Base-by-base conservation (phyloP, 1,140 invertebrate genomes). In the Scaptodrosophila lebanonensis region DNA sequence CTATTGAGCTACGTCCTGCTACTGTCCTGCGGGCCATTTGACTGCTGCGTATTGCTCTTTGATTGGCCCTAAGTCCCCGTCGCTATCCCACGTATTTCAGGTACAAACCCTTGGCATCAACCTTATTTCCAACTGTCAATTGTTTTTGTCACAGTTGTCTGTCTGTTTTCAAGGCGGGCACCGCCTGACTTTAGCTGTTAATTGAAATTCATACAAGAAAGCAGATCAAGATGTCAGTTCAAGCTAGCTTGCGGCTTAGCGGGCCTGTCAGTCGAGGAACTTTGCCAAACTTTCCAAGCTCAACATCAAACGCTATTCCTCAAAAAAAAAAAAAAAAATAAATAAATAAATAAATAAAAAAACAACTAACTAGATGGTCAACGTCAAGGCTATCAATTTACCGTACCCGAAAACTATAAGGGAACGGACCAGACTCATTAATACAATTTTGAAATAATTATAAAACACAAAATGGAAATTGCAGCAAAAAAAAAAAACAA, bases 191-290 rank as follows among this genome's bases (percentile, higher is more conserved):
- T 82, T 59, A 56, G 61, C 42, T 56, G 56, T 75, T 82, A 82
- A 82, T 82, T 82, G 75, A 82, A 75, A 82, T 82, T 70, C 69
- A 67, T 75, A 82, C 70, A 82, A 75, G 57, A 70, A 53, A 35
- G 42, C 49, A 61, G 70, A 69, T 66, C 69, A 82, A 56, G 54
- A 57, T 82, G 75, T 82, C 70, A 73, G 29, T 48, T 38, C 4
- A 44, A 61, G 16, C 48, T 56, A 15, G 25, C 16, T 33, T 42
- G 27, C 48, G 15, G 18, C 20, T 40, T 48, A 20, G 27, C 17
- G 42, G 15, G 13, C 25, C 38, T 36, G 40, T 70, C 58, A 73
- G n/a, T n/a, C n/a, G n/a, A n/a, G n/a, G n/a, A n/a, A n/a, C n/a
- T n/a, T n/a, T n/a, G n/a, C n/a, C n/a, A n/a, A n/a, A n/a, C n/a